Conservation (phyloP, 2,797 vertebrate species). For the Esox lucius region DNA sequence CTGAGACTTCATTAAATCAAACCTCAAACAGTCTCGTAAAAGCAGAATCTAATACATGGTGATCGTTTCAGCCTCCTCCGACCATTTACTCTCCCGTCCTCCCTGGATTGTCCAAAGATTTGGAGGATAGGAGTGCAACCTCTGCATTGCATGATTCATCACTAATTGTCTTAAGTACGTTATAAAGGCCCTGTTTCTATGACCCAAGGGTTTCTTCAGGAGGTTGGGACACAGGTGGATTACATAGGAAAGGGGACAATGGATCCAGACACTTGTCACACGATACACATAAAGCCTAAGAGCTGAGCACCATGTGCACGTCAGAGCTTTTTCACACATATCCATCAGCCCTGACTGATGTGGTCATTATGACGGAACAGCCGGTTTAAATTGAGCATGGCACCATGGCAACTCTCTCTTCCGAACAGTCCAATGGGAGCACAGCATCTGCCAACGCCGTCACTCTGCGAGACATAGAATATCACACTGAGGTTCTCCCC, state of each 20-base stretch:
- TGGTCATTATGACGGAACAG: constrained; percentile 28
- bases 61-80: constrained; percentile 29
- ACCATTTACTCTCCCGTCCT: constrained; percentile 50
- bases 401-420: constrained; percentile 54
- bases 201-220: not conserved
- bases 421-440: constrained; percentile 10
- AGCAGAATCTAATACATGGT: constrained; percentile 16
- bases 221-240: not conserved
- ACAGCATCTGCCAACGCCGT: constrained; percentile 36
- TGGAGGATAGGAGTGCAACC: not conserved
- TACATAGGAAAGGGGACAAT: not conserved
- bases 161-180: not conserved
- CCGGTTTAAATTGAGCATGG: constrained; percentile 24
- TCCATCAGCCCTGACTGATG: constrained; percentile 49
- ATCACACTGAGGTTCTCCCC: constrained; percentile 10
- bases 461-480: constrained; percentile 13
- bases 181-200: not conserved
- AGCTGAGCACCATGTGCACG: constrained; percentile 28
- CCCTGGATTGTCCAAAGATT: constrained; percentile 44
- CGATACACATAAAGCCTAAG: not conserved
- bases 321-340: constrained; percentile 58
- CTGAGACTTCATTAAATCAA: constrained; percentile 59
- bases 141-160: not conserved
- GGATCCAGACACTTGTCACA: not conserved
- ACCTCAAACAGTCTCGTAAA: constrained; percentile 42